phyloP scores from a whole-genome alignment of 2,797 vertebrate species.

The Thripadectes ignobilis region DNA sequence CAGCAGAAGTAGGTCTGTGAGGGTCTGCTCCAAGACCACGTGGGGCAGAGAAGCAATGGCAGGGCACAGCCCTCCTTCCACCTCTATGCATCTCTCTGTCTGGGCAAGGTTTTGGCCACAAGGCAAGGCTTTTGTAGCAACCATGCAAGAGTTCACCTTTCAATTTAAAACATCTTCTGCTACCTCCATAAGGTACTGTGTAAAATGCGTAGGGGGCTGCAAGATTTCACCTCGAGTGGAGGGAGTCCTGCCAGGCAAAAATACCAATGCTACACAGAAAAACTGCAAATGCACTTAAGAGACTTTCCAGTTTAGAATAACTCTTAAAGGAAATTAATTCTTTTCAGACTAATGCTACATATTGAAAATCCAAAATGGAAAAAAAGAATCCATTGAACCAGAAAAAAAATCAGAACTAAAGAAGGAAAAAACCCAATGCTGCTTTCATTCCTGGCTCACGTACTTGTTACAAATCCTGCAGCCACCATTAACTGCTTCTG shows the following conservation, averaged over 20 bases:
- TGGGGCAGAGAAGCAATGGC: not conserved
- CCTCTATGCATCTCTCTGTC: fast-evolving
- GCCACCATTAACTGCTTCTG: slow-evolving; percentile 17
- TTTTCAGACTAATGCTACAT: not conserved
- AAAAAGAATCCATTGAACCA: slow-evolving; percentile 29
- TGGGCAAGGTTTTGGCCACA: not conserved
- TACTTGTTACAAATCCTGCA: slow-evolving; percentile 21
- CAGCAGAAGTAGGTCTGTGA: not conserved
- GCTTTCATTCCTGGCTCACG: not conserved
- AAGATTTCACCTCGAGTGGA: not conserved
- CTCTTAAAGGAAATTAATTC: slow-evolving; percentile 17
- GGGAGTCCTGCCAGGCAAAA: slow-evolving; percentile 10
- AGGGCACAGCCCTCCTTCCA: not conserved
- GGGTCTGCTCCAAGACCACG: not conserved
- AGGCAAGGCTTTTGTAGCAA: not conserved
- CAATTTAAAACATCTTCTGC: not conserved
- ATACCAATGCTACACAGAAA: slow-evolving; percentile 4
- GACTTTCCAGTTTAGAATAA: slow-evolving; percentile 1
- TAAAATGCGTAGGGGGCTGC: not conserved
- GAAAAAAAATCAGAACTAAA: slow-evolving; percentile 10
- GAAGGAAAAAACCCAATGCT: not conserved
- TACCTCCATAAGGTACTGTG: not conserved
- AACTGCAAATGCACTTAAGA: not conserved
- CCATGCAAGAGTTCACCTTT: not conserved
- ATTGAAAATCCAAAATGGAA: slow-evolving; percentile 26